Conservation (phyloP, 2,113 vertebrate genomes). For the Scomber japonicus region DNA sequence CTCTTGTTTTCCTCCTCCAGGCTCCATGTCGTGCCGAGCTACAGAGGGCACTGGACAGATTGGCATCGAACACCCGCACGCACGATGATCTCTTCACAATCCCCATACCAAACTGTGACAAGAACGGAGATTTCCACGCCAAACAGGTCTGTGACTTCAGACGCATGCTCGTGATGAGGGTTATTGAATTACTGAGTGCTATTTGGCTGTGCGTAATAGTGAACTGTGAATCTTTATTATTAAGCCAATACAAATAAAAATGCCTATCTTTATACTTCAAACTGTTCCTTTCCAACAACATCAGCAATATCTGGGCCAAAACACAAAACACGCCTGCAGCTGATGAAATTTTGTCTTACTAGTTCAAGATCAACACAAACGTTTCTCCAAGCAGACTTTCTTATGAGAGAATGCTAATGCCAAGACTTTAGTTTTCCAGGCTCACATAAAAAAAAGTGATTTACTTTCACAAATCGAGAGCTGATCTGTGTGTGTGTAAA, state of each 20-base stretch:
- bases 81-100: conserved; percentile 93
- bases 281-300: conserved; percentile 40
- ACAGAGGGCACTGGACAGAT: conserved; percentile 90
- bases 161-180: background rate
- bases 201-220: conserved; percentile 5
- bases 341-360: conserved; percentile 56
- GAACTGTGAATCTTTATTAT: conserved; percentile 34
- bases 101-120: conserved; percentile 96
- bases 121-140: conserved; percentile 93
- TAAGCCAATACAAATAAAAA: conserved; percentile 55
- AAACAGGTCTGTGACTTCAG: conserved; percentile 88
- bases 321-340: conserved; percentile 48
- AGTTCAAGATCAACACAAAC: conserved; percentile 65
- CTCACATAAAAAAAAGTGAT: conserved; percentile 66
- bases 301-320: conserved; percentile 50
- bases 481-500: conserved; percentile 32
- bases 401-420: conserved; percentile 26
- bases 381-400: conserved; percentile 55
- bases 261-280: conserved; percentile 44
- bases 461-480: conserved; percentile 47
- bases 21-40: conserved; percentile 93
- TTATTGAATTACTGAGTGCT: conserved; percentile 11
- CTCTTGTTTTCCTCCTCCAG: conserved; percentile 68
- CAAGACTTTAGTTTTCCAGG: conserved; percentile 56
- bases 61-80: conserved; percentile 90